Evolutionary conservation across 2,113 vertebrate species (phyloP), one percentile per base, ranked within the genome.

Genomic region (Solea solea): DNA sequence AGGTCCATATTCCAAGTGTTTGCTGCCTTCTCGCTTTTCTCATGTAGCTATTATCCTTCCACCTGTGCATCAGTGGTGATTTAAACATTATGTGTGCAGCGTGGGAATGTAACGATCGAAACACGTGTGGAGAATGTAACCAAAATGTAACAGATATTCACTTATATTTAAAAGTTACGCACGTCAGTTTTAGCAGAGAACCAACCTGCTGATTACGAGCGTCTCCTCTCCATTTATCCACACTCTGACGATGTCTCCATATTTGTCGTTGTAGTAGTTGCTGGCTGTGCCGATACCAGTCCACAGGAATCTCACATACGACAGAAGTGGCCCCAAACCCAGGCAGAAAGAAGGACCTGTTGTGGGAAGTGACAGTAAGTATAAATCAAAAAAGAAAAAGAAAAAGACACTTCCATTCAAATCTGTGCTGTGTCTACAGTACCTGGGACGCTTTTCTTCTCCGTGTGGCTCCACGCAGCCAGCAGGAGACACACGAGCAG

Each of bases 191-290:
- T 21, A 15, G 62, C 1, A 16, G 1, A 21, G 1, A 51, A 72
- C 82, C 88, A 86, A 97, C 97, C 96, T 97, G 96, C 98, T 98
- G 70, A 98, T 93, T 53, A 99, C 91, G 51, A 97, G 94, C 0
- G 97, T 99, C 84, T 98, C 96, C 86, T 98, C 95, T 9, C 97
- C 96, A 6, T 94, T 83, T 82, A 99, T 96, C 98, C 98, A 99
- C 44, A 99, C 97, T 81, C 96, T 90, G 53, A 95, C 95, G 11
- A 98, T 95, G 64, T 98, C 97, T 64, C 98, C 98, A 0, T 99
- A 99, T 14, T 93, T 95, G 60, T 85, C 90, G 64, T 97, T 99
- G 91, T 98, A 99, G 88, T 97, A 98, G 90, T 98, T 97, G 84
- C 95, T 95, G 74, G 97, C 96, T 0, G 91, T 95, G 27, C 97